Percentiles rank a stretch among this genome's conserved stretches.
Evolutionary conservation across 2,113 vertebrate genomes (phyloP).

Genomic region (Cairina moschata): DNA sequence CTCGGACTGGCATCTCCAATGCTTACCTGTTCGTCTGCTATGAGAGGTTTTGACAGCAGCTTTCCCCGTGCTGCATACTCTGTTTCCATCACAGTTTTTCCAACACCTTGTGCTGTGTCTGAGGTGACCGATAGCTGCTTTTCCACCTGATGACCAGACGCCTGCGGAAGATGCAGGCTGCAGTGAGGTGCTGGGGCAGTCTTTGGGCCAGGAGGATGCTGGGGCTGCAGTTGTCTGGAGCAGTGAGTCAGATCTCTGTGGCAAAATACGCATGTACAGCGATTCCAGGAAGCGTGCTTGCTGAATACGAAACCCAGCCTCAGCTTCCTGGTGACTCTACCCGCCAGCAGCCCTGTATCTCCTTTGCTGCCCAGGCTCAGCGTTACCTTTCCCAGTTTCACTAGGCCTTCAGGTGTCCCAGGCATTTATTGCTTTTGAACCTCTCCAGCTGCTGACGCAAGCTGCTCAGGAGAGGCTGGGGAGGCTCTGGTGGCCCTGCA

Average conservation of each 20-base stretch:
- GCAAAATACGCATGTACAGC: fast-evolving
- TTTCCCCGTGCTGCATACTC: fast-evolving
- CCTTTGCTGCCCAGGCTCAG: neutral
- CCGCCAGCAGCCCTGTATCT: neutral
- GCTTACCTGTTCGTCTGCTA: neutral
- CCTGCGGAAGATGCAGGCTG: neutral
- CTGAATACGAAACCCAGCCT: neutral
- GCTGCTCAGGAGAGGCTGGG: neutral
- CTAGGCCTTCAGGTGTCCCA: neutral
- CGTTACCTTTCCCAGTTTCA: neutral
- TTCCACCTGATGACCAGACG: neutral
- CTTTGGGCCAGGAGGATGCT: neutral
- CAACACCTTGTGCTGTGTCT: fast-evolving
- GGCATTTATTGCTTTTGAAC: neutral
- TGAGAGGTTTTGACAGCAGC: neutral
- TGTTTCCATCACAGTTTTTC: fast-evolving
- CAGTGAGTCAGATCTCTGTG: fast-evolving
- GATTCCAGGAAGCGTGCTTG: fast-evolving
- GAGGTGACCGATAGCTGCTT: neutral
- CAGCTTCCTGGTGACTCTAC: neutral
- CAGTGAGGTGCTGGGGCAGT: neutral
- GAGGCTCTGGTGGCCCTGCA: neutral
- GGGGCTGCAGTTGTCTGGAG: neutral
- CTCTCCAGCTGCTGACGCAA: neutral
- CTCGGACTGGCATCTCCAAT: neutral